Percentiles rank a stretch among this genome's conserved stretches.
phyloP scores from a whole-genome alignment of 2,888 invertebrate genomes.

The Sycophila texana region DNA sequence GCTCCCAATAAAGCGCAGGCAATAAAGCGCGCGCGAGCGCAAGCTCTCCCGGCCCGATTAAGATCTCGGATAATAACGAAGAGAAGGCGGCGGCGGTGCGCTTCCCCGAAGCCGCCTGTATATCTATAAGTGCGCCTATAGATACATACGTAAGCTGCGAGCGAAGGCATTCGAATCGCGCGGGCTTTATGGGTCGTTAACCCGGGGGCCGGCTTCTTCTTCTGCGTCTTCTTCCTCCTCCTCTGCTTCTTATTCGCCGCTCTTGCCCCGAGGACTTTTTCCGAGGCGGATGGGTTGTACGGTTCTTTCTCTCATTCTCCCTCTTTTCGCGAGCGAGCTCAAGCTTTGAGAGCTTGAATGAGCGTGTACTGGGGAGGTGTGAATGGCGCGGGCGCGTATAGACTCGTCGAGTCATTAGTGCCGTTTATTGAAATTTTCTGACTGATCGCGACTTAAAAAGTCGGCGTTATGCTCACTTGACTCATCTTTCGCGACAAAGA shows the following conservation, averaged over 20 bases:
- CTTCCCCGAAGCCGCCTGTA: neutral
- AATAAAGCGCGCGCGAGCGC: conserved; percentile 34
- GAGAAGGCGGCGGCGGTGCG: conserved; percentile 19
- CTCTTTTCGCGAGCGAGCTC: neutral
- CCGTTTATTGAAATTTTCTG: conserved; percentile 21
- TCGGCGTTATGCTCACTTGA: neutral
- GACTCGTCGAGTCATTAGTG: conserved; percentile 35
- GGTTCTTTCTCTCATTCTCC: conserved; percentile 1
- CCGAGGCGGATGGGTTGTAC: neutral
- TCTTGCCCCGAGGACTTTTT: conserved; percentile 29
- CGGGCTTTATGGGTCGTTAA: conserved; percentile 54
- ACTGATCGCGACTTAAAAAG: neutral
- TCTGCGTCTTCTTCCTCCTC: conserved; percentile 9
- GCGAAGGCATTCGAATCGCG: conserved; percentile 46
- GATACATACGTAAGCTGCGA: neutral
- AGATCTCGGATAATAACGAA: conserved; percentile 50
- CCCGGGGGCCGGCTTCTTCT: conserved; percentile 26
- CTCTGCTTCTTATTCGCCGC: conserved; percentile 3
- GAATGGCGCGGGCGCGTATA: conserved; percentile 6
- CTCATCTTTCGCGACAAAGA: neutral
- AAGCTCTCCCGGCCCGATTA: conserved; percentile 26
- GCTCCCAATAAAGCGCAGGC: conserved; percentile 40
- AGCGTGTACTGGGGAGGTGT: conserved; percentile 6
- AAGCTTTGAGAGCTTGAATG: conserved; percentile 25
- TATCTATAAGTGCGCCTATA: neutral